phyloP scores from a whole-genome alignment of 2,113 vertebrate genomes.

The Anguilla japonica region DNA sequence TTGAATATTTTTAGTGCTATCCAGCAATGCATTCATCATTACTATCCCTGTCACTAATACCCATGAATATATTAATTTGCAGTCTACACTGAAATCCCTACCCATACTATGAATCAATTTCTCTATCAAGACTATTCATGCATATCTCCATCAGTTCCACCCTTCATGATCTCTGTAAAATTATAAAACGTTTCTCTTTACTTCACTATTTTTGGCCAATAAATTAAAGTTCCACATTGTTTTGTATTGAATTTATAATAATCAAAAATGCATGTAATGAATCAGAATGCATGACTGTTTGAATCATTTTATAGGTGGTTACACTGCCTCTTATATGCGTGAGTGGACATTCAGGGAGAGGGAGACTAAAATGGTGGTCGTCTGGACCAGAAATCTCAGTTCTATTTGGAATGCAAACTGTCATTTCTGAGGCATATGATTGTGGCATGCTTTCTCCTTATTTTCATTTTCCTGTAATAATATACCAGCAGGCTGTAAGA shows the following conservation, averaged over 20 bases:
- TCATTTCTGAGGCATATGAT: neutral
- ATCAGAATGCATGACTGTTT: neutral
- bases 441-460: neutral
- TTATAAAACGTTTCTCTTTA: neutral
- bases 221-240: neutral
- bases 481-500: neutral
- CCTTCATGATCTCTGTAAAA: neutral
- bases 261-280: neutral
- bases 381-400: neutral
- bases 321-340: neutral
- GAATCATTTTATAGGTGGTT: neutral
- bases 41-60: no score
- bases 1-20: no score
- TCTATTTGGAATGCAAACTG: neutral
- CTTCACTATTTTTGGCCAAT: neutral
- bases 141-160: neutral
- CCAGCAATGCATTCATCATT: no score
- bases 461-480: slow-evolving; percentile 17
- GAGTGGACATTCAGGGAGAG: neutral
- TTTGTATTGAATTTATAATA: neutral
- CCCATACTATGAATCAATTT: neutral
- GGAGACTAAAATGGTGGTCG: neutral
- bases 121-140: neutral
- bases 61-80: no score
- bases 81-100: no score